Conservation (phyloP, 2,888 invertebrate species). For the Cerastoderma edule region DNA sequence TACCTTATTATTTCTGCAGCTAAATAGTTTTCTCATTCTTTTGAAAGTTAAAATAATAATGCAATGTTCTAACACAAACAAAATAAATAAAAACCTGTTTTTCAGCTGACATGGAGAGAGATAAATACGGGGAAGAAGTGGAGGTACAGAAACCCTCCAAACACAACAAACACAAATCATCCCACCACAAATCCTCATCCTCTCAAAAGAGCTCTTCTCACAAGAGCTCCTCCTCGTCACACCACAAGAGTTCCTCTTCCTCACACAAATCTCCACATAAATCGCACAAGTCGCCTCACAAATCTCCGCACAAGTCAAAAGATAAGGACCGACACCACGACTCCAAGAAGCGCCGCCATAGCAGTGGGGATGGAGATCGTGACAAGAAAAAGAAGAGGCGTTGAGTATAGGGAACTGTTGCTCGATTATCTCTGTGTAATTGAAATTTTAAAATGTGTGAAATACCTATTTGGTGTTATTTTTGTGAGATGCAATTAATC, state of each 20-base stretch:
- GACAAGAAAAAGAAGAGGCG: conserved; percentile 67
- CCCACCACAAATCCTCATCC: conserved; percentile 37
- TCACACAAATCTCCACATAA: conserved; percentile 54
- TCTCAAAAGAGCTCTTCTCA: conserved; percentile 52
- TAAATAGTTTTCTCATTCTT: too few species aligned
- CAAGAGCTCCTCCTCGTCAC: conserved; percentile 44
- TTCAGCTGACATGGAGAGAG: conserved; percentile 69
- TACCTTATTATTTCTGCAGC: too few species aligned
- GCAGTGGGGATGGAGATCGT: conserved; percentile 54
- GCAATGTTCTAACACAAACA: too few species aligned
- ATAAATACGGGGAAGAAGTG: conserved; percentile 55
- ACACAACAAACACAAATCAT: conserved; percentile 32
- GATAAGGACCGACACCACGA: conserved; percentile 46
- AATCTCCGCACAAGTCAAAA: conserved; percentile 45
- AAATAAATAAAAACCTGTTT: too few species aligned
- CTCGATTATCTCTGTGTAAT: not conserved
- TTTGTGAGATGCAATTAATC: too few species aligned
- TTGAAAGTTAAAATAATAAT: too few species aligned
- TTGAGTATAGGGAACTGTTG: conserved; percentile 15
- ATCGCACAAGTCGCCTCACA: conserved; percentile 50
- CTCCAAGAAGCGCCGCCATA: conserved; percentile 62
- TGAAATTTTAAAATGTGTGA: too few species aligned
- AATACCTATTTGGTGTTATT: too few species aligned
- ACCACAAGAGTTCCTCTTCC: conserved; percentile 45
- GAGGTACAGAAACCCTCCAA: conserved; percentile 22